Base-by-base conservation (phyloP, 2,797 vertebrate genomes). In the Pangasius krempfi region DNA sequence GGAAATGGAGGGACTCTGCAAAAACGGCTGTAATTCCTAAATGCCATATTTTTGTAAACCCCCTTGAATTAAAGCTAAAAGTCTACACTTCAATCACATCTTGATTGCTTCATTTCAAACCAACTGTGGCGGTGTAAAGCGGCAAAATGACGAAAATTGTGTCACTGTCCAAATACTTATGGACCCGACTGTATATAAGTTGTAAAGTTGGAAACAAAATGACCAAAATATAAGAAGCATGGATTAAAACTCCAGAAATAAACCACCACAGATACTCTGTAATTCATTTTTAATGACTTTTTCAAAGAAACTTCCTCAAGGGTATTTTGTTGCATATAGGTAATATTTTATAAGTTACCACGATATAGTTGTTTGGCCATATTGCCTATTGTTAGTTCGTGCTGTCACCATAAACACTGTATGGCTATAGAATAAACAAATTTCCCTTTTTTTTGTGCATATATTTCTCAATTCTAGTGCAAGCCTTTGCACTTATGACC, bases 281-380 rank as follows among this genome's bases (percentile, higher is more conserved):
- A 84, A 84, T 84, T 84, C 40, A 5, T 20, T 68, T 84, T 84
- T 84, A 68, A 84, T 84, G 27, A 33, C 44, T 84, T 84, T 84
- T 84, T 68, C 33, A 66, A n/a, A n/a, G 37, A 83, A 84, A 22
- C 10, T 50, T 9, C 82, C 27, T 30, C 16, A 33, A 68, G 60
- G 13, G 27, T 33, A 6, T 50, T 68, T 52, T 30, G 27, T 68
- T 68, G 10, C 27, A 50, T 1, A 14, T 33, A 84, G 4, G 62
- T 66, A 50, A 50, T 66, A 47, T 66, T 66, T 84, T 30, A 84
- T 5, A 44, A 3, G 20, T 83, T 64, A n/a, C 8, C 33, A 18
- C 47, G 58, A 0, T 27, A 16, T 16, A 44, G 20, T 44, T 44
- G 20, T 27, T 62, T 27, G 5, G 80, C 13, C 2, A 82, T 62